A percentile compares a stretch with the other conserved stretches of the same genome.
Evolutionary conservation across 2,113 vertebrate genomes (phyloP).

Genomic region (Delphinus delphis): DNA sequence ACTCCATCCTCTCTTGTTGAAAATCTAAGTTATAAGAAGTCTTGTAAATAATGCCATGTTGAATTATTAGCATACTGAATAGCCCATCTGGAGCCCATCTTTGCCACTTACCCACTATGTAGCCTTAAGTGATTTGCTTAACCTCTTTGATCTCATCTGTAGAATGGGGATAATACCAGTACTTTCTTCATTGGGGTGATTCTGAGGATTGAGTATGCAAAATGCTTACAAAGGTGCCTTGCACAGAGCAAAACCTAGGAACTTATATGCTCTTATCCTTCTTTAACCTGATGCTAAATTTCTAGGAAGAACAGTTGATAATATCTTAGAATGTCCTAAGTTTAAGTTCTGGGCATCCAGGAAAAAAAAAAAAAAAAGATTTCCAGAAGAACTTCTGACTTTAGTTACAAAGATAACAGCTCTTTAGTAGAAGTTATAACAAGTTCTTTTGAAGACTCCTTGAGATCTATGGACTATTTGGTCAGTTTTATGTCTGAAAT

Average conservation of each 20-base stretch:
- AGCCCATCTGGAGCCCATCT: background rate
- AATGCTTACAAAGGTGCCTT: background rate
- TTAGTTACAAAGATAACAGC: background rate
- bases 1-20: background rate
- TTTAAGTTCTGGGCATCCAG: background rate
- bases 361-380: background rate
- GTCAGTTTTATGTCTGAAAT: background rate
- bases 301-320: background rate
- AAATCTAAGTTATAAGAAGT: background rate
- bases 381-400: background rate
- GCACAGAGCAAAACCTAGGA: background rate
- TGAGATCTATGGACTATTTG: background rate
- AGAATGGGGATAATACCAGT: background rate
- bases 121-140: background rate
- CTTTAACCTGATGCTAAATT: background rate
- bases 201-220: background rate
- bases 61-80: background rate
- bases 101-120: background rate
- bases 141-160: background rate
- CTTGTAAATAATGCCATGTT: background rate
- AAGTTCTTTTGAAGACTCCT: background rate
- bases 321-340: background rate
- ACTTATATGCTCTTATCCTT: background rate
- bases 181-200: background rate
- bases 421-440: background rate